Conservation (phyloP, 2,888 invertebrate species). For the Nomada flava region DNA sequence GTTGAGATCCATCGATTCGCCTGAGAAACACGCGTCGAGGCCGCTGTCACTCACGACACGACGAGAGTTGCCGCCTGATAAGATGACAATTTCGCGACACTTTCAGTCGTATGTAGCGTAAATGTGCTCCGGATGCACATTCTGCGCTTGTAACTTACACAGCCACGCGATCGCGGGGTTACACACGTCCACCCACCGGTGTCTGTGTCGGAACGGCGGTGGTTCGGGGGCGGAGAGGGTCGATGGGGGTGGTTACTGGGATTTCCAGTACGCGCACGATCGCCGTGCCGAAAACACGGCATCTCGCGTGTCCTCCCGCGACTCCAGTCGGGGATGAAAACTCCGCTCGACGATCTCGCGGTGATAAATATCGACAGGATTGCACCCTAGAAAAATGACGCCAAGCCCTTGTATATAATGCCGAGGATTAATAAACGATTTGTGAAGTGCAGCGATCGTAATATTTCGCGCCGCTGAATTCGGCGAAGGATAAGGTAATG, state of each 20-base stretch:
- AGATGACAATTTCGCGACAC: slow-evolving; percentile 27
- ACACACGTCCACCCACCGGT: slow-evolving; percentile 3
- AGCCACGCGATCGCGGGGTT: not conserved
- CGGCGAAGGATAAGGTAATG: too few relatives aligned
- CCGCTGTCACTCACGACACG: not conserved
- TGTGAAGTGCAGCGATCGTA: too few relatives aligned
- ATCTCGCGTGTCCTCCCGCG: slow-evolving; percentile 11
- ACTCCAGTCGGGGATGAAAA: not conserved
- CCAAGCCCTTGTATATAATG: too few relatives aligned
- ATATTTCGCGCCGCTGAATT: too few relatives aligned
- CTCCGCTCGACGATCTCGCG: slow-evolving; percentile 1
- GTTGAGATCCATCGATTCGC: not conserved
- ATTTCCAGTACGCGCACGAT: slow-evolving; percentile 81
- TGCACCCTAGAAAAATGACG: not conserved
- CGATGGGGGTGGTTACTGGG: slow-evolving; percentile 77
- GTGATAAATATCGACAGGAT: not conserved
- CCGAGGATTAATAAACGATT: too few relatives aligned
- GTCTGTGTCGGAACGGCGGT: slow-evolving; percentile 61
- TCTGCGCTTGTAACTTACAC: slow-evolving; percentile 46
- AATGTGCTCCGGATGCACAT: slow-evolving; percentile 32
- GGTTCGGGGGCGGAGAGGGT: slow-evolving; percentile 59
- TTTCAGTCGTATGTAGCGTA: not conserved
- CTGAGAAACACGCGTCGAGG: not conserved
- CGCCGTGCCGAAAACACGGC: slow-evolving; percentile 77
- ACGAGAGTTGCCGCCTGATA: slow-evolving; percentile 17